Percentiles rank a stretch among this genome's conserved stretches.
phyloP scores from a whole-genome alignment of 92 coral and sea anemone species.

The Muricea muricata region DNA sequence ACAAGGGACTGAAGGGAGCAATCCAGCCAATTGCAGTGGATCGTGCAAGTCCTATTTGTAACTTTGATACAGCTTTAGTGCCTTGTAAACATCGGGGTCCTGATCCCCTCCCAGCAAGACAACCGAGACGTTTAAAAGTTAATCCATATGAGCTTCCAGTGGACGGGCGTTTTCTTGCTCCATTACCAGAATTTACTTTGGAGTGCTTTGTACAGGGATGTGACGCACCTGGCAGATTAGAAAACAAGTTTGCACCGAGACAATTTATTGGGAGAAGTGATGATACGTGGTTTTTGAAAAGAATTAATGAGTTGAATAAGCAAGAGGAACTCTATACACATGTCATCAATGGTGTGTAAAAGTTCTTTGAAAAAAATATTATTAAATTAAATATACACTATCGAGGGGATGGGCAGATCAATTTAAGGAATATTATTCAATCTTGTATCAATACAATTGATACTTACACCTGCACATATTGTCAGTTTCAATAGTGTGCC shows the following conservation, averaged over 20 bases:
- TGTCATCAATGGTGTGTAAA: conserved; percentile 28
- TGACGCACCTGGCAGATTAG: not conserved
- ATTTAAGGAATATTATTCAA: no score
- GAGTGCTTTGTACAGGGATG: conserved; percentile 69
- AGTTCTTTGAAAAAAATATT: no score
- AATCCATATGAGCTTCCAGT: conserved; percentile 69
- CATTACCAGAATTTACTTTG: conserved; percentile 87
- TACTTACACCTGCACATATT: no score
- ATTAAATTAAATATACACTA: no score
- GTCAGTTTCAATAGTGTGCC: no score
- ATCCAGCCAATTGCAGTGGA: not conserved
- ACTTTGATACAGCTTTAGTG: not conserved
- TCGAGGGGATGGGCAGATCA: no score
- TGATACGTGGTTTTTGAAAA: not conserved
- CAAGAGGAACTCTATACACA: not conserved
- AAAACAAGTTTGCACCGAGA: not conserved
- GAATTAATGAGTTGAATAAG: not conserved
- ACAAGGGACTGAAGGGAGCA: not conserved
- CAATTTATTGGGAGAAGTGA: conserved; percentile 3
- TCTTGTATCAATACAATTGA: no score
- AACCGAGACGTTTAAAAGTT: conserved; percentile 82
- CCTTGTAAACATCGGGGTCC: conserved; percentile 66
- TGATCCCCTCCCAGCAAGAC: conserved; percentile 83
- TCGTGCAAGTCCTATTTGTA: not conserved
- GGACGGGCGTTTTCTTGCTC: conserved; percentile 71